Evolutionary conservation across 2,113 vertebrate genomes (phyloP), one percentile per base, ranked within the genome.

Genomic region (Solea solea): DNA sequence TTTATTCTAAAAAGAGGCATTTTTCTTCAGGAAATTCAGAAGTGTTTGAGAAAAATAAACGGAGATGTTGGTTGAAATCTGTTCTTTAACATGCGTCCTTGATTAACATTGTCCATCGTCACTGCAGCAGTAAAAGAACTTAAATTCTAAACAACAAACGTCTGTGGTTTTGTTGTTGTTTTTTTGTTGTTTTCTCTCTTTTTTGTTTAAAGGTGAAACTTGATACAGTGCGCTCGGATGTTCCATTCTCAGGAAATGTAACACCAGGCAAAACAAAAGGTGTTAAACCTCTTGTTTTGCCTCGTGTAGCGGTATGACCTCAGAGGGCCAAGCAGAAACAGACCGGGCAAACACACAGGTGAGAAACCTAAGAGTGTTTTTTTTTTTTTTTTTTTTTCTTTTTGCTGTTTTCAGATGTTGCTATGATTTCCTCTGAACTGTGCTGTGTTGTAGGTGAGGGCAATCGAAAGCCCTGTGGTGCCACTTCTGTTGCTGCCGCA

Each of bases 161-260:
- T 48, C 45, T 10, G 45, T 46, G 9, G 9, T 48, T 48, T 48
- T 48, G 9, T 13, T 11, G 46, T 13, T 21, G 6, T 42, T 13
- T 9, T 52, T 12, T 34, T 25, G 27, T 49, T 28, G 7, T 44
- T 13, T 9, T 25, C 14, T 40, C 13, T n/a, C 7, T 40, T 15
- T 46, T 55, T 46, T 7, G 1, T 16, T 21, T 55, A 6, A 15
- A 49, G 40, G 0, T 62, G 59, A 74, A 64, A 80, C 68, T 40
- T 74, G 65, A 80, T 41, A 42, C 72, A 11, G 48, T 68, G 40
- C 9, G 75, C 42, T 78, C 2, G 0, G 21, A 21, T 70, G 2
- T 66, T 70, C 45, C 39, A 66, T 84, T 87, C 62, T 73, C 7
- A 5, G 67, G 82, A 89, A 88, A 85, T 68, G 0, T 67, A 81